Percentiles rank a stretch among this genome's conserved stretches.
Conservation (phyloP, 2,797 vertebrate species). For the Melanotaenia boesemani region DNA sequence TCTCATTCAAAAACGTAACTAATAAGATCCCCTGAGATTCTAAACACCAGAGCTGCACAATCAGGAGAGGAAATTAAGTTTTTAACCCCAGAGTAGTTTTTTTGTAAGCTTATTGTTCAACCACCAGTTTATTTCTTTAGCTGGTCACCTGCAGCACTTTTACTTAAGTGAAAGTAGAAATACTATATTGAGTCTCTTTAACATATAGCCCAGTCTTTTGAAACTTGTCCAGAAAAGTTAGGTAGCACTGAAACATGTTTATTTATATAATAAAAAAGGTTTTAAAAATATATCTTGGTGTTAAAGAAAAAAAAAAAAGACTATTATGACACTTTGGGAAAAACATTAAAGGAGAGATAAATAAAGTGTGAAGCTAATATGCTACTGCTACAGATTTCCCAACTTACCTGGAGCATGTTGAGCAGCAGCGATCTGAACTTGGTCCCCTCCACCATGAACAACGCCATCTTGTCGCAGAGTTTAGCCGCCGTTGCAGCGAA, state of each 20-base stretch:
- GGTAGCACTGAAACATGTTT: not conserved
- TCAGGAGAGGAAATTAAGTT: constrained; percentile 1
- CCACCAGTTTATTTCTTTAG: constrained; percentile 6
- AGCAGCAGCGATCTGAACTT: constrained; percentile 97
- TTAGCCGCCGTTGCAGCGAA: constrained; percentile 94
- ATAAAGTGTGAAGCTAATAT: not conserved
- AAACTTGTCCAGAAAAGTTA: not conserved
- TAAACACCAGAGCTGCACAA: not conserved
- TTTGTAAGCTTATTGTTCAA: constrained; percentile 12
- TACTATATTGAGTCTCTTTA: not conserved
- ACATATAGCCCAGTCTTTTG: too few species aligned
- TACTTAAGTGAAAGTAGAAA: not conserved
- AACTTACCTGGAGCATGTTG: constrained; percentile 93
- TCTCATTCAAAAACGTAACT: not conserved
- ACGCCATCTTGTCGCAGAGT: constrained; percentile 97
- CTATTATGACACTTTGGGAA: too few species aligned
- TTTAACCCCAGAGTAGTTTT: not conserved
- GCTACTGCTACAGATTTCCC: not conserved
- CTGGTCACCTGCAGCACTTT: constrained; percentile 9
- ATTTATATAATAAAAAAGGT: too few species aligned
- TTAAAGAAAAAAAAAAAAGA: too few species aligned
- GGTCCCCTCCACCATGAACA: constrained; percentile 98
- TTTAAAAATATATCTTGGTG: too few species aligned
- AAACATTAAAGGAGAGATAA: not conserved
- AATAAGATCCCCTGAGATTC: constrained; percentile 20